Evolutionary conservation across 2,113 vertebrate species (phyloP).

Genomic region (Elachura formosa): DNA sequence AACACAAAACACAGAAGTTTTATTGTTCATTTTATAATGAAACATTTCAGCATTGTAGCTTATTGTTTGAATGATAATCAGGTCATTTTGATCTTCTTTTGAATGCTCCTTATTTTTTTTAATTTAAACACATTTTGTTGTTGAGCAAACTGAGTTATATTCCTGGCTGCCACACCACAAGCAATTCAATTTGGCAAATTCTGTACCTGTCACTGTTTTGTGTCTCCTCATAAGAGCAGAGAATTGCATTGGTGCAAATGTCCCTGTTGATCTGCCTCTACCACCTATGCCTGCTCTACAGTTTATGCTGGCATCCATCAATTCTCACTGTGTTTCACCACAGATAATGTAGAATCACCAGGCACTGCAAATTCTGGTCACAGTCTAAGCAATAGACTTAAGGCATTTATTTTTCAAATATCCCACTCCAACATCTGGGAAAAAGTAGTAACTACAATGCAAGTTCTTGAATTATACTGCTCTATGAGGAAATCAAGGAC

Average conservation of each 20-base stretch:
- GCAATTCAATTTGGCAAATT: slow-evolving; percentile 37
- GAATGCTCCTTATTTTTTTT: background rate
- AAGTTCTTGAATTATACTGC: background rate
- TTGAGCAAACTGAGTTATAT: slow-evolving; percentile 27
- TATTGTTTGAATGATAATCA: slow-evolving; percentile 19
- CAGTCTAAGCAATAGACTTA: background rate
- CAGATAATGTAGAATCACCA: background rate
- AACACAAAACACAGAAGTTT: background rate
- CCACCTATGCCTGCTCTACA: background rate
- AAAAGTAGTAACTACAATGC: background rate
- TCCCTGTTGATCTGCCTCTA: background rate
- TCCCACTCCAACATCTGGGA: background rate
- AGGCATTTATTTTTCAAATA: background rate
- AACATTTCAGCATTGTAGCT: background rate
- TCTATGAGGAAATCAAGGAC: background rate
- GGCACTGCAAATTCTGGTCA: background rate
- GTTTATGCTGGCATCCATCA: background rate
- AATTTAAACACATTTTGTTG: background rate
- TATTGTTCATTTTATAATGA: slow-evolving; percentile 1
- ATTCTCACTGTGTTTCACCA: background rate
- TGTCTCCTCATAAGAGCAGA: slow-evolving; percentile 6
- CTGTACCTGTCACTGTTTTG: background rate
- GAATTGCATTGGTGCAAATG: background rate
- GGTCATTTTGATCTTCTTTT: slow-evolving; percentile 32
- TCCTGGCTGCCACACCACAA: slow-evolving; percentile 31